These are phyloP conservation scores for Microcebus lehilahytsara DNA, from an alignment of 2,113 vertebrate species.

Conservation along the genomic window DNA sequence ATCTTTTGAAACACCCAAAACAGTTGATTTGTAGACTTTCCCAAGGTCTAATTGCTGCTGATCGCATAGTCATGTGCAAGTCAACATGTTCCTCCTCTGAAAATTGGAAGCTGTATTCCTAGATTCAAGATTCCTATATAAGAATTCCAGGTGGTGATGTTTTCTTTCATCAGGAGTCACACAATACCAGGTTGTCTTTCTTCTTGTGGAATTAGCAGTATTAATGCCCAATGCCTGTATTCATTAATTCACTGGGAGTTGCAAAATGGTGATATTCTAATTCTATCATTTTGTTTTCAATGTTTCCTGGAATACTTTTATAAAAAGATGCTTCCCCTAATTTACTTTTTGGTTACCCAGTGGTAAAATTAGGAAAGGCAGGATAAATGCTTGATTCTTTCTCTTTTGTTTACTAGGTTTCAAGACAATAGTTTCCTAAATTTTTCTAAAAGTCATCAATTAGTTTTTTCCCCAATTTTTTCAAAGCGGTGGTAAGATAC, in stretches of 20 bases:
- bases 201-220: background rate
- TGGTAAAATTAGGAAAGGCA: background rate
- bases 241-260: background rate
- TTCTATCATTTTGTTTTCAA: background rate
- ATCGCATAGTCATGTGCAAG: background rate
- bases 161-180: background rate
- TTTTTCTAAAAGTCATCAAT: background rate
- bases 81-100: background rate
- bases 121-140: background rate
- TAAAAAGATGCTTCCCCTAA: background rate
- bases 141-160: background rate
- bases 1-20: background rate
- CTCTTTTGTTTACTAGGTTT: background rate
- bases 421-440: background rate
- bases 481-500: background rate
- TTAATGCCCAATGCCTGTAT: background rate
- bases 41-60: background rate
- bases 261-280: background rate
- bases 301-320: background rate
- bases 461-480: background rate
- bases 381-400: background rate
- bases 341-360: background rate
- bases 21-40: background rate
- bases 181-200: too few species aligned
- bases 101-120: background rate